Conservation (phyloP, 2,113 vertebrate genomes). For the Leucopsar rothschildi region DNA sequence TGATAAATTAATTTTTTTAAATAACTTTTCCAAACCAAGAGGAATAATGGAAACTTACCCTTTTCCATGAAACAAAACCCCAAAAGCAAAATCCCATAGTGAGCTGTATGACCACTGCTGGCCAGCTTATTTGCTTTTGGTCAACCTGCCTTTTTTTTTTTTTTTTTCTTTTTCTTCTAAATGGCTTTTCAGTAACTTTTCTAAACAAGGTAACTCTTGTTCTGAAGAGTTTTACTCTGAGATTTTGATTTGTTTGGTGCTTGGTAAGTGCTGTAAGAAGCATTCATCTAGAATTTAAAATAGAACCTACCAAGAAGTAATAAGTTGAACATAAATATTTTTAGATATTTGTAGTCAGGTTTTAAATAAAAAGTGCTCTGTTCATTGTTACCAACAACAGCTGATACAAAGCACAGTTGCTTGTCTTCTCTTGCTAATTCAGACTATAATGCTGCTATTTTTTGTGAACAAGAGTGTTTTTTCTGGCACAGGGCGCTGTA, state of each 20-base stretch:
- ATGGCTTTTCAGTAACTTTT: neutral
- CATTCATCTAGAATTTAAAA: neutral
- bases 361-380: constrained; percentile 1
- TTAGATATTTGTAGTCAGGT: neutral
- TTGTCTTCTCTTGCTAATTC: constrained; percentile 5
- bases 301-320: neutral
- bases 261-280: neutral
- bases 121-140: neutral
- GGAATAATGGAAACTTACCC: neutral
- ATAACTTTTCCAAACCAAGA: neutral
- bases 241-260: neutral
- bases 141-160: neutral
- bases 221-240: neutral
- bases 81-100: neutral
- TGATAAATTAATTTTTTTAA: neutral
- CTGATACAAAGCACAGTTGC: neutral
- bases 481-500: neutral
- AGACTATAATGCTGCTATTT: constrained; percentile 9
- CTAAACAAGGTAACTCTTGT: neutral
- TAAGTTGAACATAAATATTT: neutral
- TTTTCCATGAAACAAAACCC: neutral
- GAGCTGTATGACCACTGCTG: neutral
- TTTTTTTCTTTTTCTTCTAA: too few relatives aligned
- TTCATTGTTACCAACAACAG: neutral
- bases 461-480: neutral